A percentile compares a stretch with the other conserved stretches of the same genome.
Conservation (phyloP, 2,888 invertebrate genomes). For the Ariolimax columbianus region DNA sequence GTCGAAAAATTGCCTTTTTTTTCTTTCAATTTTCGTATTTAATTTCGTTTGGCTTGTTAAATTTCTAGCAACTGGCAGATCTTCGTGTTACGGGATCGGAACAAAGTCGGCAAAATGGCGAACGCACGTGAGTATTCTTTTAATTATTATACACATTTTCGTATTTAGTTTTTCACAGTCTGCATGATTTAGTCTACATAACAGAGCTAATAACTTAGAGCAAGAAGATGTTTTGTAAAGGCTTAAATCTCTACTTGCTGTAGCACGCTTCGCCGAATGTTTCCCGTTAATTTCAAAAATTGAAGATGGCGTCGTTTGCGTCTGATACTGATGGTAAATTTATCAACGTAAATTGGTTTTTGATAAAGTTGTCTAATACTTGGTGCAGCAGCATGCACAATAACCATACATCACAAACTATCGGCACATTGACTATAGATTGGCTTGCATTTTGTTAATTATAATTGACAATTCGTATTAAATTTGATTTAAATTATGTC, state of each 20-base stretch:
- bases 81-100: background rate
- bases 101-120: background rate
- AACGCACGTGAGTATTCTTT: conserved; percentile 8
- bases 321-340: conserved; percentile 64
- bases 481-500: too few relatives aligned
- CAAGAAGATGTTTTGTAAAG: background rate
- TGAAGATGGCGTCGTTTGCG: background rate
- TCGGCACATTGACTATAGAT: too few relatives aligned
- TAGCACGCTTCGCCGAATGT: background rate
- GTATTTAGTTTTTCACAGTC: background rate
- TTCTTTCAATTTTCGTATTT: too few relatives aligned
- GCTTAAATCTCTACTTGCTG: background rate
- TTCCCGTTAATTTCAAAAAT: background rate
- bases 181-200: background rate
- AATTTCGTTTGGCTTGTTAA: background rate
- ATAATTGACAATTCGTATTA: too few relatives aligned
- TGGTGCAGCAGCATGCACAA: too few relatives aligned
- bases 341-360: conserved; percentile 67
- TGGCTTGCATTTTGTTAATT: too few relatives aligned
- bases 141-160: background rate
- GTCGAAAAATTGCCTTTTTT: too few relatives aligned
- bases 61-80: background rate
- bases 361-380: too few relatives aligned
- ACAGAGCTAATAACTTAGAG: too few relatives aligned
- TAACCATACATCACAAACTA: too few relatives aligned